Evolutionary conservation across 2,797 vertebrate genomes (phyloP).

Genomic region (Gymnocypris eckloni): DNA sequence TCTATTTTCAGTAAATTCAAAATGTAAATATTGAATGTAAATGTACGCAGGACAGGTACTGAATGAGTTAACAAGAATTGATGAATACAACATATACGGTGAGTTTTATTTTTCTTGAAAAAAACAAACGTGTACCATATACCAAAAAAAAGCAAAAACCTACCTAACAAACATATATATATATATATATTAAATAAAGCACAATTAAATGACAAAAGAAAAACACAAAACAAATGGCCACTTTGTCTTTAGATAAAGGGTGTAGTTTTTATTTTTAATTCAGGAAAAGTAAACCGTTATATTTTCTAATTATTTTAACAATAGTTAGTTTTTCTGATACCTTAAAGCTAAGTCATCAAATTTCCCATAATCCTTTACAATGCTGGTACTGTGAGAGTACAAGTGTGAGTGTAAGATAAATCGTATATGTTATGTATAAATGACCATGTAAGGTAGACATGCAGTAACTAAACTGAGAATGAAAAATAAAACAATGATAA

Average conservation of each 20-base stretch:
- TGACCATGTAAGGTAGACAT: constrained; percentile 64
- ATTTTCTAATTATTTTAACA: constrained; percentile 72
- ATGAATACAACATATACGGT: constrained; percentile 48
- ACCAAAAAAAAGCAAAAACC: constrained; percentile 63
- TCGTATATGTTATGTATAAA: constrained; percentile 39
- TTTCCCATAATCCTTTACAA: constrained; percentile 58
- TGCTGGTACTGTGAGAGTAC: constrained; percentile 55
- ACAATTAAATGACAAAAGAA: constrained; percentile 58
- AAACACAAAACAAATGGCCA: constrained; percentile 66
- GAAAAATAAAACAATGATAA: constrained; percentile 53
- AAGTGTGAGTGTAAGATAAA: constrained; percentile 55
- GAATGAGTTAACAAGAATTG: not conserved
- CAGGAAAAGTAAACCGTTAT: constrained; percentile 68
- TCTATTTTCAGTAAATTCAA: not conserved
- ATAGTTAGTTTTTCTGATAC: constrained; percentile 75
- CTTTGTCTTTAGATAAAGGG: constrained; percentile 63
- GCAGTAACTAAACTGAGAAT: constrained; percentile 51
- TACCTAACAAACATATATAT: constrained; percentile 60
- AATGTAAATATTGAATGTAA: not conserved
- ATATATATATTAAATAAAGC: not conserved
- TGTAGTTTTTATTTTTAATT: constrained; percentile 46
- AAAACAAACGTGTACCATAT: constrained; percentile 72
- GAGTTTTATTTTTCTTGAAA: constrained; percentile 77
- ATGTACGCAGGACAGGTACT: not conserved
- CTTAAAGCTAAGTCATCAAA: constrained; percentile 69